These are phyloP conservation scores for Ornithoptera priamus DNA, from an alignment of 2,888 invertebrate species.

Conservation along the genomic window DNA sequence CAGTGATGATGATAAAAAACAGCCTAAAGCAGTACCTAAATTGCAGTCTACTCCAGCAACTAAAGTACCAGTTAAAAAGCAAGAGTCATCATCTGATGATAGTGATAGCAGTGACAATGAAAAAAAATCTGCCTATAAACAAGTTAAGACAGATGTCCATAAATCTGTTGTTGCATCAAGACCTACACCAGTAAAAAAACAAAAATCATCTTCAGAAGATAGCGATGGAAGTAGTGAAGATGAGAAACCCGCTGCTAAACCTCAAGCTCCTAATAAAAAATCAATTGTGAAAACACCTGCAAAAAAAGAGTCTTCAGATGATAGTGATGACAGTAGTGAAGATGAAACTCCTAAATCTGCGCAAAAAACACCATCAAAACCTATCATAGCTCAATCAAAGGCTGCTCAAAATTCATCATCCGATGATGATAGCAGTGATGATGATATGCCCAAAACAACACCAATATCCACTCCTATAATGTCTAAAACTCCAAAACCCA, in stretches of 20 bases:
- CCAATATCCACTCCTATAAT: conserved; percentile 42
- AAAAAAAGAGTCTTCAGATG: conserved; percentile 53
- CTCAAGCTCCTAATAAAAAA: conserved; percentile 37
- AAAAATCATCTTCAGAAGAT: conserved; percentile 50
- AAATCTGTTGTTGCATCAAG: conserved; percentile 30
- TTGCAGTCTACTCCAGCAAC: conserved; percentile 35
- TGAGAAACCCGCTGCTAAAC: conserved; percentile 41
- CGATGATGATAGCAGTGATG: conserved; percentile 51
- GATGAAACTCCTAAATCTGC: conserved; percentile 50
- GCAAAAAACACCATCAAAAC: conserved; percentile 41
- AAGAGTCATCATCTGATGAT: conserved; percentile 45
- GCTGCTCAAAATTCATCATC: conserved; percentile 50
- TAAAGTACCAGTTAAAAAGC: conserved; percentile 43
- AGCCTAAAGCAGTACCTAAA: conserved; percentile 35
- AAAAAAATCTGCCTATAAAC: conserved; percentile 21
- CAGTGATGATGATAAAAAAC: conserved; percentile 43
- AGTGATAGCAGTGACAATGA: conserved; percentile 51
- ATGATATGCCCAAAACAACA: conserved; percentile 36
- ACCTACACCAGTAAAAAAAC: conserved; percentile 34
- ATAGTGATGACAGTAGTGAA: conserved; percentile 53
- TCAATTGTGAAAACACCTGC: conserved; percentile 44
- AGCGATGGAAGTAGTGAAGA: conserved; percentile 63
- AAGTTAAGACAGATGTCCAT: conserved; percentile 8
- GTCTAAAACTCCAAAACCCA: conserved; percentile 40
- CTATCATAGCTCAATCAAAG: conserved; percentile 36